Evolutionary conservation across 2,113 vertebrate species (phyloP).

Genomic region (Opisthocomus hoazin): DNA sequence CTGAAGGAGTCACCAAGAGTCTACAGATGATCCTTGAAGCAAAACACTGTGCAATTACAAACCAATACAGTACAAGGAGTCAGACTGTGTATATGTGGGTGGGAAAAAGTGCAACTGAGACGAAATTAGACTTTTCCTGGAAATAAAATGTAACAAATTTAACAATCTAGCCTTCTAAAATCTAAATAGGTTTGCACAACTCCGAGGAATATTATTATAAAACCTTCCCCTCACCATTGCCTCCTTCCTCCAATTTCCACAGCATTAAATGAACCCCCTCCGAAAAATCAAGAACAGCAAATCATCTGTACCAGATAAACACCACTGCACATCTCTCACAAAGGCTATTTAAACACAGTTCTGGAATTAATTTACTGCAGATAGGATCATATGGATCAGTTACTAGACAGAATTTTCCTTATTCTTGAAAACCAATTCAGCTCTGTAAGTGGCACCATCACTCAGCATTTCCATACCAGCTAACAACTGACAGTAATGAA

Average conservation of each 20-base stretch:
- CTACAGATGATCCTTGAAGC: neutral
- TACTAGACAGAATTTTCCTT: neutral
- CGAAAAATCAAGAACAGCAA: neutral
- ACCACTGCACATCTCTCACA: neutral
- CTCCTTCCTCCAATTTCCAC: neutral
- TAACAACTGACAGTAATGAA: neutral
- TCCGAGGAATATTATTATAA: neutral
- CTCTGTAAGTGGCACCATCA: neutral
- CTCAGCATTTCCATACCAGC: neutral
- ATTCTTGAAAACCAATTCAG: neutral
- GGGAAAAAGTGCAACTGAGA: neutral
- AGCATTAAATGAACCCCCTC: neutral
- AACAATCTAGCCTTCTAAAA: neutral
- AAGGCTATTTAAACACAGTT: neutral
- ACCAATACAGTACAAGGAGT: neutral
- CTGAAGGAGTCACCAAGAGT: neutral
- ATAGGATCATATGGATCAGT: neutral
- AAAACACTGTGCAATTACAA: neutral
- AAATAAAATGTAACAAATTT: neutral
- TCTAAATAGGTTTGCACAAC: neutral
- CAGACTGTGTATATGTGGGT: neutral
- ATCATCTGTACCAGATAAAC: neutral
- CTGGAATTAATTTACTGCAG: neutral
- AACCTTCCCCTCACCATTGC: neutral
- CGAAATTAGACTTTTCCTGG: constrained; percentile 6